Evolutionary conservation across 2,888 invertebrate genomes (phyloP), one percentile per base, ranked within the genome.

Genomic region (Macrophya annulata): DNA sequence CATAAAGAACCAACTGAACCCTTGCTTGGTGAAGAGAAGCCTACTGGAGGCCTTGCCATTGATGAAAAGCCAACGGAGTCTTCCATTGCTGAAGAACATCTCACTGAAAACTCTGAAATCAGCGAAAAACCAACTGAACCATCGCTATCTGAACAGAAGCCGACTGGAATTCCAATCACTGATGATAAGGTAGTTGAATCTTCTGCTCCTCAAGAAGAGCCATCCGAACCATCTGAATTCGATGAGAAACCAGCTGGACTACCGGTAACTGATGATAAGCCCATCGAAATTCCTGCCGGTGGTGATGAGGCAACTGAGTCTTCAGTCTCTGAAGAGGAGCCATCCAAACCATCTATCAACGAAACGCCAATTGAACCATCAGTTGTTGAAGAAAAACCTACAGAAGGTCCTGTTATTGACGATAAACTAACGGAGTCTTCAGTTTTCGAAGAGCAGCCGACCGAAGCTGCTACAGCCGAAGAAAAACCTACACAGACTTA

Each of bases 51-150:
- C 21, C n/a, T 71, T 71, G 51, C 77, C 17, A 37, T 83, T 45
- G 59, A 86, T 84, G 85, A 83, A 15, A 51, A 79, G 74, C 74
- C 65, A 65, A 76, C 59, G 2, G 85, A 79, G 84, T 21, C 72
- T 85, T 82, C 71, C 84, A 48, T 25, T 48, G 59, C 40, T 9
- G 71, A 74, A 86, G 79, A 84, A 86, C 85, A 86, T 74, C 86
- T 86, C 85, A 87, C 71, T 31, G 79, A 85, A 85, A 76, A 31
- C 25, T 86, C 87, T 55, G 86, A 86, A 62, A 86, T 87, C 81
- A 82, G 86, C 6, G 87, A 88, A 79, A 40, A 62, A 55, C 43
- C 85, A 45, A 87, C 86, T 88, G 86, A 82, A 40, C 74, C 83
- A 79, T 62, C 72, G 17, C 43, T 71, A 37, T 40, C 51, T 43